A percentile compares a stretch with the other conserved stretches of the same genome.
Evolutionary conservation across 64 coral and sea anemone genomes (phyloP).

Genomic region (Actinia equina): DNA sequence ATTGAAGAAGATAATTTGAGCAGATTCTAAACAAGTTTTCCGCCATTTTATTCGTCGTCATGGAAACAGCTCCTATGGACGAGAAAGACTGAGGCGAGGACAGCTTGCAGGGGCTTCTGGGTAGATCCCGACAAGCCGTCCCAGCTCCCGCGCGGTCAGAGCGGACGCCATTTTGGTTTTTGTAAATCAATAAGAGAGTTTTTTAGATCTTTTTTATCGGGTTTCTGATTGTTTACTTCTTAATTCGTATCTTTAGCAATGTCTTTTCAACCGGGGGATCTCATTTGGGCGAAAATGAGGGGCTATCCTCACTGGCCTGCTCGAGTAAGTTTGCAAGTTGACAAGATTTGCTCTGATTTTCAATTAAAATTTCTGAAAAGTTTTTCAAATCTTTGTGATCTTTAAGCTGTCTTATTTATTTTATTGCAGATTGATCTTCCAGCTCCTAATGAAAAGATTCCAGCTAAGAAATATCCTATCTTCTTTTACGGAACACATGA

Average conservation of each 20-base stretch:
- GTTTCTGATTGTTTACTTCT: constrained; percentile 3
- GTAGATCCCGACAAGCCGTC: background rate
- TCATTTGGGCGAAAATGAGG: constrained; percentile 98
- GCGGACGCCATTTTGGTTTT: constrained; percentile 21
- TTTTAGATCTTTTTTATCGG: constrained; percentile 8
- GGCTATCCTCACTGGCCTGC: constrained; percentile 97
- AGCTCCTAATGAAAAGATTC: constrained; percentile 64
- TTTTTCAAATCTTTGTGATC: background rate
- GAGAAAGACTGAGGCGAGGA: background rate
- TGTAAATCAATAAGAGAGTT: background rate
- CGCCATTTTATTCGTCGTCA: constrained; percentile 12
- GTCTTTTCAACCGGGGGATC: constrained; percentile 80
- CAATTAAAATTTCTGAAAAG: background rate
- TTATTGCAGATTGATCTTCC: constrained; percentile 72
- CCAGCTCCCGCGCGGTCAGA: constrained; percentile 7
- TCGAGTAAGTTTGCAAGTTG: constrained; percentile 66
- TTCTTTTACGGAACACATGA: constrained; percentile 92
- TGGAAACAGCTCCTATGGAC: background rate
- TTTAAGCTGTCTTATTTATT: background rate
- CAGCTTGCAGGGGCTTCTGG: background rate
- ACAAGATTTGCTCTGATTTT: constrained; percentile 6
- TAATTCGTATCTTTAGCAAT: constrained; percentile 36
- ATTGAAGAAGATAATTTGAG: too few relatives aligned
- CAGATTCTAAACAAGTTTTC: too few relatives aligned
- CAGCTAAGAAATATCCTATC: constrained; percentile 76